Base-by-base conservation (phyloP, 2,113 vertebrate genomes). In the Pantherophis guttatus region DNA sequence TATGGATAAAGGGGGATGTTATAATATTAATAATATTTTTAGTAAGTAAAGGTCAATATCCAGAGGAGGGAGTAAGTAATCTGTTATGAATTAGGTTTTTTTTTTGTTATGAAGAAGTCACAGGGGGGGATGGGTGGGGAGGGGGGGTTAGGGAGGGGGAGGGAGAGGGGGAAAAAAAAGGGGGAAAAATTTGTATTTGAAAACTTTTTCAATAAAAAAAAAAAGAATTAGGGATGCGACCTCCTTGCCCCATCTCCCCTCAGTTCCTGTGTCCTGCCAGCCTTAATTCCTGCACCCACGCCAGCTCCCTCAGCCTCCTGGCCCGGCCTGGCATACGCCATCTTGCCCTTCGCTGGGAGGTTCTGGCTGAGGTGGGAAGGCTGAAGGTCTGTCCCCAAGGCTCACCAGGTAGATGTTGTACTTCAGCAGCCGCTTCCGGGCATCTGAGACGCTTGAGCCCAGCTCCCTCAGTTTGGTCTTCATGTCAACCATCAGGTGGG, bases 391-490 rank as follows among this genome's bases (percentile, higher is more conserved):
- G 5, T 33, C 1, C 17, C 13, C 33, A 29, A 8, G 0, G 39
- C 11, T 90, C 57, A 93, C 92, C 92, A 93, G 88, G n/a, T 93
- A 93, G 1, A 93, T 54, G 92, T 93, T 93, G 89, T 93, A 93
- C 21, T 52, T 52, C 89, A 93, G 57, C 48, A 93, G 48, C 92
- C 50, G 62, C 89, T 54, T 93, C 81, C 92, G 26, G 89, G 92
- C 92, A 9, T 93, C 92, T 0, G 92, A 93, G 23, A 87, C 89
- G 2, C 81, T 93, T 1, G 81, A 90, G 26, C 92, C 92, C 89
- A 90, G 5, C 89, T 93, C 92, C 81, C 75, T 62, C 92, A 93
- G 81, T 8, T 87, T 93, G 55, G 92, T 85, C 81, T 90, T 93
- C 92, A 93, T 86, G 92, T 90, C 89, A 0, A 90, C 89, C 92